Base-by-base conservation (phyloP, 53 echinoderm and acorn worm genomes). In the Hippasteria phrygiana region DNA sequence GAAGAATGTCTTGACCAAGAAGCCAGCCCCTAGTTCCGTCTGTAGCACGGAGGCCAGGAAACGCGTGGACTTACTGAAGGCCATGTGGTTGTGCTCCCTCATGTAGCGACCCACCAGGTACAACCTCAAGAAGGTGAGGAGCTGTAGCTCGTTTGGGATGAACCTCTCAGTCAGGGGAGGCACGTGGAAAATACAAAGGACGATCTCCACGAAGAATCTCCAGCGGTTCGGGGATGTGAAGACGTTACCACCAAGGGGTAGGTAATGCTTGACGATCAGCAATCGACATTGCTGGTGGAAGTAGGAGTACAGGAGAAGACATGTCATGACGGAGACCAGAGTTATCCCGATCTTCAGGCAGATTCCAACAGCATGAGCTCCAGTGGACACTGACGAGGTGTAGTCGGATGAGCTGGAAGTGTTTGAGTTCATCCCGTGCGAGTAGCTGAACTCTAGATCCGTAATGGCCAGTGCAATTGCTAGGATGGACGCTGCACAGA, bases 31-130 rank as follows among this genome's bases (percentile, higher is more conserved):
- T 26, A 92, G 71, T 51, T 89, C 93, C 36, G 88, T 92, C 77
- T 90, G 64, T 36, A 92, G 51, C 70, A 92, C 93, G 14, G 93
- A 92, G 26, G 93, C 93, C 8, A 92, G 85, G 75, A 92, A 92
- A 32, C 89, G 78, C 5, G 93, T 92, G 35, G 89, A 89, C 56
- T 89, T 92, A 65, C 78, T 92, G 84, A 80, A 59, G 43, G 83
- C 80, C 70, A 89, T 89, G 37, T 90, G 67, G 65, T 89, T 92
- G 43, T 92, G 93, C 43, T 92, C 93, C 42, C 87, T 74, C 78
- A 89, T 85, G 77, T 89, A 89, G 4, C 86, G 93, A 5, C 51
- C 73, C 17, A 77, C 77, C 13, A 90, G 86, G 76, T 92, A 92
- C 37, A 92, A 77, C n/a, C 93, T 74, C 66, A 92, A 55, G 64